Evolutionary conservation across 2,113 vertebrate species (phyloP).

Genomic region (Herpailurus yagouaroundi): DNA sequence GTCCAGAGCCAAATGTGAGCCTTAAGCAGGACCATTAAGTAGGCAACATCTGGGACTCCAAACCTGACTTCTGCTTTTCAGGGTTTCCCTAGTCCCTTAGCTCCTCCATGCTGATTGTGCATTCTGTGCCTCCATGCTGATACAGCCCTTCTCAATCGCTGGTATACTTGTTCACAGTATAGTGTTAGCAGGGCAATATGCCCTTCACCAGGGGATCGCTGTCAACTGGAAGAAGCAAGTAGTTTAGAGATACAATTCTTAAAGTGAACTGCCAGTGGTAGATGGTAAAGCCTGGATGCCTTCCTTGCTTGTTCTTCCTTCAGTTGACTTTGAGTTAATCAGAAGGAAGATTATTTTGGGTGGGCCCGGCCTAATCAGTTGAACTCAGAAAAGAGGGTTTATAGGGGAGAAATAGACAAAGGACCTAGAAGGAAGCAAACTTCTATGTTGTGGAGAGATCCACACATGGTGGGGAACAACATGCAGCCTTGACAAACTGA

Average conservation of each 20-base stretch:
- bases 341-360: neutral
- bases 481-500: neutral
- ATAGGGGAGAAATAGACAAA: neutral
- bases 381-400: neutral
- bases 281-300: neutral
- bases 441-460: neutral
- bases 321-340: neutral
- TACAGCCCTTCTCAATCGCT: neutral
- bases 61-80: neutral
- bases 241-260: neutral
- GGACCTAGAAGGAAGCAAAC: neutral
- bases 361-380: neutral
- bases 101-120: neutral
- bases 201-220: neutral
- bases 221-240: neutral
- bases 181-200: neutral
- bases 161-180: neutral
- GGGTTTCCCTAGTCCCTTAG: neutral
- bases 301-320: neutral
- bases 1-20: neutral
- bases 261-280: neutral
- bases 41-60: neutral
- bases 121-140: neutral
- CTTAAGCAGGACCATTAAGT: neutral
- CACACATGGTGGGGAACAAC: accelerated